phyloP scores from a whole-genome alignment of 2,888 invertebrate genomes.

The Metopia argyrocephala region DNA sequence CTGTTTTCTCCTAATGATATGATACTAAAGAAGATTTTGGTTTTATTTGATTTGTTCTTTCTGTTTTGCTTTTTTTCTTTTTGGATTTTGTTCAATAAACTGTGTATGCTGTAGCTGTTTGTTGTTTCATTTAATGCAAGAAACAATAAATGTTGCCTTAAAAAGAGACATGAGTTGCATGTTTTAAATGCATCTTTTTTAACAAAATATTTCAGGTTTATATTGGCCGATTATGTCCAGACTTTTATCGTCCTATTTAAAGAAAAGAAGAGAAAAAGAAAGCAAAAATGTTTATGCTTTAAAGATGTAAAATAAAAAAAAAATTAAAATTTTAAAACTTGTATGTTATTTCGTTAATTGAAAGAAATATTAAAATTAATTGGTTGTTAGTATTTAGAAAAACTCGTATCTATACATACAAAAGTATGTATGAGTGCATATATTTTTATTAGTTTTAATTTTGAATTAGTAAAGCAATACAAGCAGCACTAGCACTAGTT shows the following conservation, averaged over 20 bases:
- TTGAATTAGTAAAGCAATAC: not conserved
- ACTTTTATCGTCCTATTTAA: slow-evolving; percentile 84
- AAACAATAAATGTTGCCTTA: slow-evolving; percentile 57
- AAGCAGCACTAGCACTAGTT: not conserved
- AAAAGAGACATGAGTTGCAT: slow-evolving; percentile 62
- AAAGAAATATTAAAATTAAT: not conserved
- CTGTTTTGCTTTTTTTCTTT: slow-evolving; percentile 34
- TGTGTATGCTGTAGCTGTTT: slow-evolving; percentile 51
- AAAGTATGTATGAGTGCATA: no score
- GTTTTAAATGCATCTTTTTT: slow-evolving; percentile 71
- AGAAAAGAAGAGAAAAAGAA: slow-evolving; percentile 53
- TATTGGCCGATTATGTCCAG: slow-evolving; percentile 89
- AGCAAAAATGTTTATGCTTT: no score
- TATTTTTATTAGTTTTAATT: not conserved
- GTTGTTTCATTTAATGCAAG: slow-evolving; percentile 55
- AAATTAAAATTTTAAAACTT: not conserved
- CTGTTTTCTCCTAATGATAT: slow-evolving; percentile 11
- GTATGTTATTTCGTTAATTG: not conserved
- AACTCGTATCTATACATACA: no score
- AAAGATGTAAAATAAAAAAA: no score
- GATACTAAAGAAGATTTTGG: slow-evolving; percentile 14
- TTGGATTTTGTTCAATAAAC: slow-evolving; percentile 33
- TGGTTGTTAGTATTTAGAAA: slow-evolving; percentile 6
- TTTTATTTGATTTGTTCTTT: slow-evolving; percentile 42
- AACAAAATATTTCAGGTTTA: slow-evolving; percentile 90